phyloP scores from a whole-genome alignment of 2,797 vertebrate species.

The Micropoecilia bifurca region DNA sequence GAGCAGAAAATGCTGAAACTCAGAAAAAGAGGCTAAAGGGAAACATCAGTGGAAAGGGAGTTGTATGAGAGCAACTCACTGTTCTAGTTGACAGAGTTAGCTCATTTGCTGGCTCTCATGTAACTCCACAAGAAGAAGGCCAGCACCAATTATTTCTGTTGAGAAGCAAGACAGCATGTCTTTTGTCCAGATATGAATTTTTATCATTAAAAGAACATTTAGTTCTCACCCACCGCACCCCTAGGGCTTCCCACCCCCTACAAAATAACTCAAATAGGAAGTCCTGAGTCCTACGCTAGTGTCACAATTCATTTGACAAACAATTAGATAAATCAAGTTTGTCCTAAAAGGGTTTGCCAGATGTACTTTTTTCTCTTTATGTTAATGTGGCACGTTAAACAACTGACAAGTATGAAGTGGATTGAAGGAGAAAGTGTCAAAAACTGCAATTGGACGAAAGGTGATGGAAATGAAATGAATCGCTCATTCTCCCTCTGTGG shows the following conservation, averaged over 20 bases:
- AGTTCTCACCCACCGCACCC: not conserved
- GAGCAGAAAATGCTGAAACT: not conserved
- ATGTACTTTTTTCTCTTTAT: not conserved
- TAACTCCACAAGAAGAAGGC: not conserved
- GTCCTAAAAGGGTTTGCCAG: not conserved
- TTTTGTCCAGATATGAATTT: not conserved
- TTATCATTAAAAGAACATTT: not conserved
- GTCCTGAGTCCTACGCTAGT: not conserved
- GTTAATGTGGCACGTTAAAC: not conserved
- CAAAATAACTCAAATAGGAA: not conserved
- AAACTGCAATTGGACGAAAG: not conserved
- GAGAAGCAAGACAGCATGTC: not conserved
- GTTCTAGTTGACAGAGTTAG: not conserved
- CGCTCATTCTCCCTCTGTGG: conserved; percentile 20
- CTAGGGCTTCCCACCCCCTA: too few species aligned
- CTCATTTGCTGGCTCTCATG: not conserved
- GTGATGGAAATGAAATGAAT: conserved; percentile 21
- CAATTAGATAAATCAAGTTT: not conserved
- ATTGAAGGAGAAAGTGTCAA: not conserved
- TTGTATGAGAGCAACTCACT: not conserved
- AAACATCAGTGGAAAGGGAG: not conserved
- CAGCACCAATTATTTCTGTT: not conserved
- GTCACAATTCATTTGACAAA: not conserved
- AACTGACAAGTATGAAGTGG: not conserved
- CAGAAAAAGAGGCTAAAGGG: not conserved